phyloP scores from a whole-genome alignment of 2,888 invertebrate genomes.

The Idaea aversata region DNA sequence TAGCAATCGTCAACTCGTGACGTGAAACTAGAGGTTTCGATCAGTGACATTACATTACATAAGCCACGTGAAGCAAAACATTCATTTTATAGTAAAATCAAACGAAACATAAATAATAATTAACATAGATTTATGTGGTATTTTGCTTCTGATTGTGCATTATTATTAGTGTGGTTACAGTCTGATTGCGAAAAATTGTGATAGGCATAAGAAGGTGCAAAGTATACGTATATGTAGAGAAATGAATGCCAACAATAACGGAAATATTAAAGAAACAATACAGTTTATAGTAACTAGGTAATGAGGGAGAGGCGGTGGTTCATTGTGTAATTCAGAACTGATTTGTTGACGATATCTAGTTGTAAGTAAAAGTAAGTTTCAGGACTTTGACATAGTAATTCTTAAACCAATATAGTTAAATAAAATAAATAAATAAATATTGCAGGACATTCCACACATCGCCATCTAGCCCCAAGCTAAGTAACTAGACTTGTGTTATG shows the following conservation, averaged over 20 bases:
- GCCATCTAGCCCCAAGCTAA: no score
- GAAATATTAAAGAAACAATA: constrained; percentile 15
- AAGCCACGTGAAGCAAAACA: background rate
- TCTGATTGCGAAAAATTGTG: constrained; percentile 26
- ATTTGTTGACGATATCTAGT: constrained; percentile 64
- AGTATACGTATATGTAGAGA: constrained; percentile 22
- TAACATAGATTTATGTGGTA: constrained; percentile 16
- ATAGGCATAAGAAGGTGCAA: constrained; percentile 25
- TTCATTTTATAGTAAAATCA: background rate
- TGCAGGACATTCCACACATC: no score
- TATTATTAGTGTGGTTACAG: constrained; percentile 23
- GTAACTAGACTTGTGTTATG: no score
- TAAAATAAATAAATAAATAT: no score
- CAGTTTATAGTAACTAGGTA: constrained; percentile 38
- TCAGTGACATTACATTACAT: background rate
- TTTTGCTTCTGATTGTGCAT: constrained; percentile 19
- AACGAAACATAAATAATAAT: background rate
- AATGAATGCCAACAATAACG: constrained; percentile 24
- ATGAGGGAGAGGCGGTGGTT: constrained; percentile 35
- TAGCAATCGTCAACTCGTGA: background rate
- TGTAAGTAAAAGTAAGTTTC: constrained; percentile 63
- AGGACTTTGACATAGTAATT: constrained; percentile 42
- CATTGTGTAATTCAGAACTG: constrained; percentile 62
- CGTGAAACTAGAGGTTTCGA: constrained; percentile 30
- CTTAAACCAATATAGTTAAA: constrained; percentile 39